Evolutionary conservation across 2,888 invertebrate genomes (phyloP).

Genomic region (Oithona nana): DNA sequence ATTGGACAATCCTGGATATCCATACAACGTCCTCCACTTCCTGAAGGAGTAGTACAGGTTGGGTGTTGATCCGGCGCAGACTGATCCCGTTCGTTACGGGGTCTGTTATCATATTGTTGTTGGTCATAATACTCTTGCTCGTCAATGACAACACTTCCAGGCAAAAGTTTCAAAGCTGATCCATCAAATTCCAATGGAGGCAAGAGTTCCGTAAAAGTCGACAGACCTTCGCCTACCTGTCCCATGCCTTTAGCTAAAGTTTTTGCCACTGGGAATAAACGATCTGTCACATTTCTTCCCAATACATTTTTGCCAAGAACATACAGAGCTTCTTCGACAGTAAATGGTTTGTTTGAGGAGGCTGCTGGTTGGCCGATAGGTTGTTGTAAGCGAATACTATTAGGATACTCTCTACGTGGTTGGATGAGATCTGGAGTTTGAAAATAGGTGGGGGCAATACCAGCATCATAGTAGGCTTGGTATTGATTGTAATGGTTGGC

Average conservation of each 20-base stretch:
- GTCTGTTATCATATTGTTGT: background rate
- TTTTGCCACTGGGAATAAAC: constrained; percentile 49
- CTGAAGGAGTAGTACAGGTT: constrained; percentile 59
- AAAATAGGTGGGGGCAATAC: background rate
- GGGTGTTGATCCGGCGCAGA: constrained; percentile 25
- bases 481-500: too few relatives aligned
- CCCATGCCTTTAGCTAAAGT: constrained; percentile 23
- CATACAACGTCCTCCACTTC: constrained; percentile 57
- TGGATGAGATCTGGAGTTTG: background rate
- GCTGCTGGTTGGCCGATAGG: background rate
- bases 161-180: constrained; percentile 23
- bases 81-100: background rate
- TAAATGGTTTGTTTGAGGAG: background rate
- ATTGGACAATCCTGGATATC: constrained; percentile 75
- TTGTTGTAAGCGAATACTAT: background rate
- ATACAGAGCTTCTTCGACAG: constrained; percentile 38
- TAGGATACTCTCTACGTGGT: background rate
- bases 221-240: constrained; percentile 18
- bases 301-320: constrained; percentile 60
- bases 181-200: constrained; percentile 24
- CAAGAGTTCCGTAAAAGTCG: constrained; percentile 15
- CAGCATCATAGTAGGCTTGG: too few relatives aligned
- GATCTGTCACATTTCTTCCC: constrained; percentile 56
- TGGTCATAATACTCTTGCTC: background rate
- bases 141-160: constrained; percentile 22